phyloP scores from a whole-genome alignment of 2,113 vertebrate species.

The Shinisaurus crocodilurus region DNA sequence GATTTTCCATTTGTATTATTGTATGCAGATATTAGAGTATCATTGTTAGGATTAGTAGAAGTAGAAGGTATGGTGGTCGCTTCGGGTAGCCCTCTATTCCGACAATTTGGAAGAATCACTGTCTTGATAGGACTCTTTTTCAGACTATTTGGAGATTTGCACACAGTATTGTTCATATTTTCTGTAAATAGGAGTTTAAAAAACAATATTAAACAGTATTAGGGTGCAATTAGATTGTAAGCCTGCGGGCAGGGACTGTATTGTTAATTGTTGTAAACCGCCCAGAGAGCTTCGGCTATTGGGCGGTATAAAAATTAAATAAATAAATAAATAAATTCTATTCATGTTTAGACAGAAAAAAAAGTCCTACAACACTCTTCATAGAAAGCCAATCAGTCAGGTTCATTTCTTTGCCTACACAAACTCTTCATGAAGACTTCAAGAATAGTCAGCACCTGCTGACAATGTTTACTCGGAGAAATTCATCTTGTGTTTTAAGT shows the following conservation, averaged over 20 bases:
- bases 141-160: slow-evolving; percentile 50
- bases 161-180: slow-evolving; percentile 70
- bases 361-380: neutral
- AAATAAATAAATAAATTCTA: no score
- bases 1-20: slow-evolving; percentile 51
- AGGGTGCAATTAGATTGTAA: no score
- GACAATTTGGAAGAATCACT: slow-evolving; percentile 61
- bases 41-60: slow-evolving; percentile 34
- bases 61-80: slow-evolving; percentile 27
- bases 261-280: no score
- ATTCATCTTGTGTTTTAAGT: neutral
- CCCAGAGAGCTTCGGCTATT: no score
- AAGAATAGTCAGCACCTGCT: neutral
- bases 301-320: no score
- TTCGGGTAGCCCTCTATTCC: neutral
- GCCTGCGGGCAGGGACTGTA: no score
- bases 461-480: neutral
- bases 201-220: neutral
- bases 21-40: slow-evolving; percentile 26
- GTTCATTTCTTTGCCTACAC: neutral
- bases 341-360: no score
- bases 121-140: slow-evolving; percentile 63
- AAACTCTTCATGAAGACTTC: no score
- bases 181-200: slow-evolving; percentile 67
- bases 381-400: neutral